A percentile compares a stretch with the other conserved stretches of the same genome.
Evolutionary conservation across 2,888 invertebrate species (phyloP).

Genomic region (Andricus quercusramuli): DNA sequence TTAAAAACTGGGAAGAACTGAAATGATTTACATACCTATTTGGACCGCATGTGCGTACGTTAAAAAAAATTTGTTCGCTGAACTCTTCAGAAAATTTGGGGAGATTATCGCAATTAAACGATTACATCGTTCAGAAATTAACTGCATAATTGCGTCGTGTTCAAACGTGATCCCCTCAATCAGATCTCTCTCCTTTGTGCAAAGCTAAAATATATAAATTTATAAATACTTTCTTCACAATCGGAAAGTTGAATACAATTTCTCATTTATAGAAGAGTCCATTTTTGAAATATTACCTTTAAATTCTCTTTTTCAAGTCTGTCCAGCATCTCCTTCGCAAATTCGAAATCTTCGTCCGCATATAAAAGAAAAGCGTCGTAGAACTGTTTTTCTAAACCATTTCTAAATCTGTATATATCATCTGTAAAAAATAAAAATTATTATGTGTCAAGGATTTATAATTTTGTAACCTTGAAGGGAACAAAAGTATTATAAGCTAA

Average conservation of each 20-base stretch:
- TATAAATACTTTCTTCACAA: not conserved
- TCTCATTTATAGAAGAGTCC: not conserved
- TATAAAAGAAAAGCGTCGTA: conserved; percentile 91
- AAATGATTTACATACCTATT: conserved; percentile 82
- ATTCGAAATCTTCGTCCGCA: conserved; percentile 86
- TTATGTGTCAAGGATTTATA: conserved; percentile 27
- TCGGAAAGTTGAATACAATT: conserved; percentile 16
- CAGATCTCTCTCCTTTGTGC: conserved; percentile 87
- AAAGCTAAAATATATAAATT: conserved; percentile 82
- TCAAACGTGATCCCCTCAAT: conserved; percentile 86
- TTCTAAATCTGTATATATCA: conserved; percentile 79
- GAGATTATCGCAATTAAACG: conserved; percentile 90
- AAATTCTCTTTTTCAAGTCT: conserved; percentile 83
- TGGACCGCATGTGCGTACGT: conserved; percentile 90
- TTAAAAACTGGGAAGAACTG: not conserved
- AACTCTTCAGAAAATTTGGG: conserved; percentile 86
- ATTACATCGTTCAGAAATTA: conserved; percentile 89
- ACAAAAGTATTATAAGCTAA: no score
- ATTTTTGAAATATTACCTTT: conserved; percentile 79
- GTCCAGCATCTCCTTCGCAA: conserved; percentile 84
- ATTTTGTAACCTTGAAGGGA: not conserved
- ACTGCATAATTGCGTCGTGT: conserved; percentile 85
- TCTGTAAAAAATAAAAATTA: conserved; percentile 73
- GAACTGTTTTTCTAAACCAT: conserved; percentile 81
- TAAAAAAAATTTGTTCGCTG: conserved; percentile 88